Evolutionary conservation across 2,113 vertebrate species (phyloP), one percentile per base, ranked within the genome.

Genomic region (Odontophorus gujanensis): DNA sequence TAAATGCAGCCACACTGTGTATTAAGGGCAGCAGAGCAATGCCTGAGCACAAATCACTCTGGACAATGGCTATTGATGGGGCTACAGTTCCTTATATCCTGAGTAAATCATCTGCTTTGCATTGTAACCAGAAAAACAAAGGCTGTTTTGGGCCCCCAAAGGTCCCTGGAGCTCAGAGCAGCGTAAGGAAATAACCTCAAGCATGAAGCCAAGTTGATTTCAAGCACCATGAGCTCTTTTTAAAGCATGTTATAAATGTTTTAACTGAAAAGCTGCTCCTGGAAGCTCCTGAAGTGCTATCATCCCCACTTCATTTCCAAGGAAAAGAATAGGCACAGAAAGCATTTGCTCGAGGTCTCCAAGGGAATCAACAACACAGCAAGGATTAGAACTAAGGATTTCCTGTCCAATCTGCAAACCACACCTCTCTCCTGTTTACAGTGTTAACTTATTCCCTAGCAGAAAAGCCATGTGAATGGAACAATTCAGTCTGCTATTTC

Each of bases 381-480:
- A 92, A 95, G 95, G 91, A 95, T 81, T 58, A 81, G 76, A 95
- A 93, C 85, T 88, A 81, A 97, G 95, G 95, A 97, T 96, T 97
- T 97, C 96, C 96, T 95, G 95, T 57, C 94, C 4, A 28, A 92
- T 88, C 85, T 91, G 93, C 94, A 96, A 92, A 85, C 95, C 95
- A 74, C 95, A 96, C 96, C 96, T 95, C 95, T 90, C 96, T 95
- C 96, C 95, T 97, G 96, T 97, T 97, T 96, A 97, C 94, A 95
- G 74, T 72, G 90, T 19, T 40, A 91, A 93, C 65, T 90, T 95
- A 95, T 66, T 96, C 91, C 89, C 85, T 43, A 90, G 85, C 91
- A 96, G 91, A 94, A 81, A 80, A 95, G 82, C 90, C 82, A 40
- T 81, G 90, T 94, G 93, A 97, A 95, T 97, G 94, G 96, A 97